These are phyloP conservation scores for Pontoporia blainvillei DNA, from an alignment of 2,113 vertebrate species.

Conservation along the genomic window DNA sequence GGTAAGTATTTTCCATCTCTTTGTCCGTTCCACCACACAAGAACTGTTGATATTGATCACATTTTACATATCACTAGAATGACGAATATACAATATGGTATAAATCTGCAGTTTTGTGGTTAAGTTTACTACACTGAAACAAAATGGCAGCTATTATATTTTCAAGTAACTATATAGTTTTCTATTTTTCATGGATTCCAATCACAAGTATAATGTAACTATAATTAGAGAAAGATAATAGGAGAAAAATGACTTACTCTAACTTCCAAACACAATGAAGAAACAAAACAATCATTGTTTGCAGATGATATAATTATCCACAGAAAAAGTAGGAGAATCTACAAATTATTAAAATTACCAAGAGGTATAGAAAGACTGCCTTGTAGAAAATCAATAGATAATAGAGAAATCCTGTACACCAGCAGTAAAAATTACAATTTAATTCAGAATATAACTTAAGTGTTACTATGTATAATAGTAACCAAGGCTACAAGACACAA, in stretches of 20 bases:
- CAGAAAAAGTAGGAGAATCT: neutral
- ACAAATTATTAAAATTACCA: neutral
- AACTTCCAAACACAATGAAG: neutral
- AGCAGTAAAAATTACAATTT: neutral
- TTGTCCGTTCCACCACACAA: neutral
- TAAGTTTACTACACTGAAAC: neutral
- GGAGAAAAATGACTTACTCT: neutral
- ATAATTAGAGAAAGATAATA: neutral
- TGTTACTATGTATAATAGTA: neutral
- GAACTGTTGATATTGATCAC: neutral
- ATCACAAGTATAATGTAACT: neutral
- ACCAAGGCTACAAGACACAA: neutral
- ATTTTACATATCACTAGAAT: neutral
- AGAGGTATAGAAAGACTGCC: neutral
- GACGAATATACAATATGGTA: neutral
- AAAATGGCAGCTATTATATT: neutral
- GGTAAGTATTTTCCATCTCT: neutral
- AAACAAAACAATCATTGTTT: neutral
- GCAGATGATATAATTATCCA: neutral
- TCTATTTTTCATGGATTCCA: neutral
- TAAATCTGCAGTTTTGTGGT: neutral
- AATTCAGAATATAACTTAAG: neutral
- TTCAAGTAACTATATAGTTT: neutral
- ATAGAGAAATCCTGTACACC: neutral
- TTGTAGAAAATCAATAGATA: neutral